These are phyloP conservation scores for Ferdinandea cuprea DNA, from an alignment of 2,888 invertebrate genomes.

Conservation along the genomic window DNA sequence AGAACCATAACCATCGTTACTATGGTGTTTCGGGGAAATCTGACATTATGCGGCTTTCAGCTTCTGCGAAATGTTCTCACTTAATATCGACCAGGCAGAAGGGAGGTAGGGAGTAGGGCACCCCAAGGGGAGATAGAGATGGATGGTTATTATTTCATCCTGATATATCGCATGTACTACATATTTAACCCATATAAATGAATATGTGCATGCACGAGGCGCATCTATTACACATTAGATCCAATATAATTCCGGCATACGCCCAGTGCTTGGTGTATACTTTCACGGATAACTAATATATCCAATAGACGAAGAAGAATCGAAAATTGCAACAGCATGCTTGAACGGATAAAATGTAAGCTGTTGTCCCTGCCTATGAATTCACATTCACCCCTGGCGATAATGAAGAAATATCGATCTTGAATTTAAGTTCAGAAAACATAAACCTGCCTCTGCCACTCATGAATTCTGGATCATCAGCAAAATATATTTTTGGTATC, in stretches of 20 bases:
- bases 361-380: constrained; percentile 56
- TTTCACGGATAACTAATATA: constrained; percentile 36
- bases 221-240: constrained; percentile 50
- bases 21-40: constrained; percentile 55
- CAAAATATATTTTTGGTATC: constrained; percentile 45
- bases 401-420: constrained; percentile 62
- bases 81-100: background rate
- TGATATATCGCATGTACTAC: constrained; percentile 48
- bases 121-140: constrained; percentile 49
- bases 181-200: constrained; percentile 51
- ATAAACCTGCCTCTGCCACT: background rate
- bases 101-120: background rate
- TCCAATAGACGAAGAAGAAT: constrained; percentile 18
- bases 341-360: constrained; percentile 31
- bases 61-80: constrained; percentile 48
- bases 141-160: constrained; percentile 63
- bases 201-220: constrained; percentile 46
- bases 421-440: constrained; percentile 51
- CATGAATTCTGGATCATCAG: constrained; percentile 47
- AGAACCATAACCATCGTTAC: constrained; percentile 28
- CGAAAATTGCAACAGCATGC: constrained; percentile 4
- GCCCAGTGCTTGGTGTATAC: constrained; percentile 24
- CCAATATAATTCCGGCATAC: constrained; percentile 43
- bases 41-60: constrained; percentile 62
- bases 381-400: constrained; percentile 6